Conservation (phyloP, 2,888 invertebrate genomes). For the Busseola fusca region DNA sequence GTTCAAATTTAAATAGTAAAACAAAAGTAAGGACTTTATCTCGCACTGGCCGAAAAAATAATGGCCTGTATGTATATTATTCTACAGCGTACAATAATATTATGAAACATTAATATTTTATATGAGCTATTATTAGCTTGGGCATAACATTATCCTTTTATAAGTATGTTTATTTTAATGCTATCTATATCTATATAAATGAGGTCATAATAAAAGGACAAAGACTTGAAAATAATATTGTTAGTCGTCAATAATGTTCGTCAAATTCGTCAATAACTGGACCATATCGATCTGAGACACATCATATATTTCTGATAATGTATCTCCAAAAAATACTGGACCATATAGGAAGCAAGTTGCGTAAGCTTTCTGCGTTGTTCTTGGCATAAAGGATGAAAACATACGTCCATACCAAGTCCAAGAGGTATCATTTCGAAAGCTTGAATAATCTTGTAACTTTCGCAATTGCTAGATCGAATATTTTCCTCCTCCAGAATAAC, state of each 20-base stretch:
- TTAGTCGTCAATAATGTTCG: too few relatives aligned
- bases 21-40: not conserved
- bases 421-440: conserved; percentile 1
- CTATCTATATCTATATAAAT: conserved; percentile 2
- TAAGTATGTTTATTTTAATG: conserved; percentile 16
- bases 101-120: conserved; percentile 38
- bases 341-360: conserved; percentile 31
- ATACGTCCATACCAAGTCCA: not conserved
- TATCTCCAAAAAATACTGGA: not conserved
- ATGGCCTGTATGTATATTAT: not conserved
- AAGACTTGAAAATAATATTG: conserved; percentile 3
- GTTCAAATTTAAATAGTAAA: not conserved
- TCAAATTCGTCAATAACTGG: not conserved
- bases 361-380: conserved; percentile 46
- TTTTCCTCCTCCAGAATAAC: too few relatives aligned
- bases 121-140: conserved; percentile 24
- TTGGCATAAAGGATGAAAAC: conserved; percentile 23
- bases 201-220: conserved; percentile 7
- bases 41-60: not conserved
- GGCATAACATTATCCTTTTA: not conserved
- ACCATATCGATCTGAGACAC: not conserved
- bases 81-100: conserved; percentile 33
- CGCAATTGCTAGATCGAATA: not conserved
- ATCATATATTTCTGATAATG: not conserved
- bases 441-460: not conserved